A percentile compares a stretch with the other conserved stretches of the same genome.
Conservation (phyloP, 2,888 invertebrate genomes). For the Eristalinus aeneus region DNA sequence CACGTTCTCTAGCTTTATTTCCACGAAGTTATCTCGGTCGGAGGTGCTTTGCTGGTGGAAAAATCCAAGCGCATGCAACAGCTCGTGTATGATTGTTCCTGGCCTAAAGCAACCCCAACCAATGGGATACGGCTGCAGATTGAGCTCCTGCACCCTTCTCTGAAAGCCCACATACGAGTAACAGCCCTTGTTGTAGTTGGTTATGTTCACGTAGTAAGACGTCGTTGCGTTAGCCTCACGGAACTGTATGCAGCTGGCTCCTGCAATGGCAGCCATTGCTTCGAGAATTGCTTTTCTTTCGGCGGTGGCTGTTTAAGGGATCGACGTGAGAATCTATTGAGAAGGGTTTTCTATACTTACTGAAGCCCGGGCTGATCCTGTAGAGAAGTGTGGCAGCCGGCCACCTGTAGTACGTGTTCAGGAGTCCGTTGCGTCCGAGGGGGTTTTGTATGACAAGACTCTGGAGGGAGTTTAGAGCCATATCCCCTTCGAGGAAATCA, state of each 20-base stretch:
- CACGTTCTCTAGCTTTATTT: constrained; percentile 81
- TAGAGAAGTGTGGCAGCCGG: constrained; percentile 82
- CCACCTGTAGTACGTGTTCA: constrained; percentile 81
- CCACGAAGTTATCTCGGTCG: constrained; percentile 87
- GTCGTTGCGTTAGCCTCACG: neutral
- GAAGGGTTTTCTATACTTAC: constrained; percentile 76
- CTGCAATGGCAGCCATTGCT: neutral
- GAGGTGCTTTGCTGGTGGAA: constrained; percentile 90
- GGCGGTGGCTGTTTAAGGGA: neutral
- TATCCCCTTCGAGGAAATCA: neutral
- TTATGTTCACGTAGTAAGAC: constrained; percentile 22
- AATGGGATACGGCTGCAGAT: constrained; percentile 74
- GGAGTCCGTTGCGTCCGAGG: constrained; percentile 78
- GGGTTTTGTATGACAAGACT: neutral
- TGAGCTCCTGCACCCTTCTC: constrained; percentile 79
- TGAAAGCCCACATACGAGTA: constrained; percentile 88
- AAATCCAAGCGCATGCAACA: constrained; percentile 90
- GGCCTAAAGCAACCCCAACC: constrained; percentile 77
- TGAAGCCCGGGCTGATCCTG: constrained; percentile 82
- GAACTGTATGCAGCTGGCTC: neutral
- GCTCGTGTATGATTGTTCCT: constrained; percentile 87
- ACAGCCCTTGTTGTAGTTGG: constrained; percentile 82
- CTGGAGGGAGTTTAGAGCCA: neutral
- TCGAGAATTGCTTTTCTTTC: neutral
- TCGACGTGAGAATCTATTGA: neutral